Conservation (phyloP, 2,113 vertebrate genomes). For the Caranx melampygus region DNA sequence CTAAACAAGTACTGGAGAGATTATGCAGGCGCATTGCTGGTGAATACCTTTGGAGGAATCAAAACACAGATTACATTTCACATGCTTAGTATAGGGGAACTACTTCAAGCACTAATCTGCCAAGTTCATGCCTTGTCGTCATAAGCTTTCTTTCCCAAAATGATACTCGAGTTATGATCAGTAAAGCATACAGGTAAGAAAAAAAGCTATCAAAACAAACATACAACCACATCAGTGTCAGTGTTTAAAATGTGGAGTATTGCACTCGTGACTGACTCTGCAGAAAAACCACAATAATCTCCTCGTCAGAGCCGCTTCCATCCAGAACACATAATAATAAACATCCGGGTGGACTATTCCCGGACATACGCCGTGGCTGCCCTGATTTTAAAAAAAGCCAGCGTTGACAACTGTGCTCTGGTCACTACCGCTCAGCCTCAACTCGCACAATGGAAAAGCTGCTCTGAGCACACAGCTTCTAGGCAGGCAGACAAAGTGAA, state of each 20-base stretch:
- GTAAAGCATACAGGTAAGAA: constrained; percentile 47
- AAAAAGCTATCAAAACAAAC: constrained; percentile 39
- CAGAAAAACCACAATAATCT: constrained; percentile 58
- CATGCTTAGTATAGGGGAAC: constrained; percentile 79
- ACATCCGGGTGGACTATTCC: constrained; percentile 40
- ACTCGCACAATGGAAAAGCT: constrained; percentile 34
- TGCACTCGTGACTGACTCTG: constrained; percentile 57
- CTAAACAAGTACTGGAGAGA: constrained; percentile 77
- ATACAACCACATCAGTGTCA: constrained; percentile 53
- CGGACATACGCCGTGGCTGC: constrained; percentile 27
- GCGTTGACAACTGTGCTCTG: constrained; percentile 51
- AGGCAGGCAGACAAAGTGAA: constrained; percentile 62
- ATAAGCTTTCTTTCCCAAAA: constrained; percentile 63
- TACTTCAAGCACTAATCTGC: constrained; percentile 75
- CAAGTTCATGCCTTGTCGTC: constrained; percentile 75
- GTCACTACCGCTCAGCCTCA: constrained; percentile 33
- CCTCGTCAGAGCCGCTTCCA: constrained; percentile 29
- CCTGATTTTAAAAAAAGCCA: constrained; percentile 51
- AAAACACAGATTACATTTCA: constrained; percentile 80
- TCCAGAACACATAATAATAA: constrained; percentile 29
- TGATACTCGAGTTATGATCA: constrained; percentile 54
- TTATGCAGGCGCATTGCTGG: constrained; percentile 84
- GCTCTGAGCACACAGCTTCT: constrained; percentile 41
- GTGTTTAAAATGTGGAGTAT: constrained; percentile 60
- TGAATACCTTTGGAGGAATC: constrained; percentile 81